These are phyloP conservation scores for Eira barbara DNA, from an alignment of 2,113 vertebrate genomes.

Conservation along the genomic window DNA sequence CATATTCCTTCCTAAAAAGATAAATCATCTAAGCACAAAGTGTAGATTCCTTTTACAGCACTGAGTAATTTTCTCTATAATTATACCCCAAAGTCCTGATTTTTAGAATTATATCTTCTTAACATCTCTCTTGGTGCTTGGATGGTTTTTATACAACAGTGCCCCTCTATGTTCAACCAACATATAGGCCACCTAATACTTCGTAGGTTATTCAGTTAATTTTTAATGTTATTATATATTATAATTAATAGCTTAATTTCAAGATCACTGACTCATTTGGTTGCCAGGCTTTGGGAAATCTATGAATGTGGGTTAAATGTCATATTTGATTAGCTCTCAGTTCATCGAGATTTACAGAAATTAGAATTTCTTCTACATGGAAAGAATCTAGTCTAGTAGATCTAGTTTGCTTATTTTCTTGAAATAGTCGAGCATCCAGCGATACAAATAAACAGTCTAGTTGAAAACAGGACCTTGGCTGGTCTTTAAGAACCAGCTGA, in stretches of 20 bases:
- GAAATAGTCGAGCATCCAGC: slow-evolving; percentile 50
- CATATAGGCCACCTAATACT: neutral
- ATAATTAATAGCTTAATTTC: slow-evolving; percentile 11
- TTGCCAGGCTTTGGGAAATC: neutral
- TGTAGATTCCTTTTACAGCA: neutral
- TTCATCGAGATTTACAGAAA: neutral
- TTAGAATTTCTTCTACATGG: slow-evolving; percentile 49
- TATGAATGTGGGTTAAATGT: neutral
- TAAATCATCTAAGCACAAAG: neutral
- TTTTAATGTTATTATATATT: neutral
- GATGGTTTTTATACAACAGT: neutral
- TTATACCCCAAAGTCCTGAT: neutral
- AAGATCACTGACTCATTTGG: neutral
- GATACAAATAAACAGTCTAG: slow-evolving; percentile 72
- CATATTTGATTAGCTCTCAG: slow-evolving; percentile 17
- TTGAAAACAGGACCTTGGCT: slow-evolving; percentile 66
- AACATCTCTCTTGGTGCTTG: neutral
- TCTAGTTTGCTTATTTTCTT: slow-evolving; percentile 63
- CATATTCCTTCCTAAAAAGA: neutral
- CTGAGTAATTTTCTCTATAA: slow-evolving; percentile 4
- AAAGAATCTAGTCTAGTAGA: slow-evolving; percentile 39
- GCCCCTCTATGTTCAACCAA: neutral
- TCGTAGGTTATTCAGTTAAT: neutral
- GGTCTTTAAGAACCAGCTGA: slow-evolving; percentile 69
- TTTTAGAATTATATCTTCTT: neutral